phyloP scores from a whole-genome alignment of 2,113 vertebrate genomes.

The Mastomys coucha region DNA sequence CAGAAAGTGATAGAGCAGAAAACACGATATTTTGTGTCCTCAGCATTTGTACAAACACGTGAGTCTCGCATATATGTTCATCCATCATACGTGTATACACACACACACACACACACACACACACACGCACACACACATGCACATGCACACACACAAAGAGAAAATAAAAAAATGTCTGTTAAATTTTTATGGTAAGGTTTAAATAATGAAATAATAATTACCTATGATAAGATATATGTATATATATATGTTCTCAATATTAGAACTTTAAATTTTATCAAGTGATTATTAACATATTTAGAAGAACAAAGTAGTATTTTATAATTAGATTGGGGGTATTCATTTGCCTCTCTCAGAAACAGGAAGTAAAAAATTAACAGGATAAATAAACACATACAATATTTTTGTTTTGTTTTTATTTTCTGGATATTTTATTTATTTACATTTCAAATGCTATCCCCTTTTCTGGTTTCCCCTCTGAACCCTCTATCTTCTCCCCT shows the following conservation, averaged over 20 bases:
- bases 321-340: background rate
- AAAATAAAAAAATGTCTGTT: background rate
- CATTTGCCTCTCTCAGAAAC: conserved; percentile 18
- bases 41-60: background rate
- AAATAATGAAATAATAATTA: background rate
- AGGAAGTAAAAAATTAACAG: background rate
- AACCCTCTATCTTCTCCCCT: no score
- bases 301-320: background rate
- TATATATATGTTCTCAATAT: background rate
- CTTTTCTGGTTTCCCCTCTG: no score
- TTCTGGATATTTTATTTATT: no score
- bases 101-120: background rate
- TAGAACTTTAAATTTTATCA: background rate
- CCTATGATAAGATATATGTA: background rate
- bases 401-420: background rate
- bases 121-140: no score
- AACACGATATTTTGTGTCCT: background rate
- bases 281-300: background rate
- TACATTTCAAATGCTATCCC: no score
- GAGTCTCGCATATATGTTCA: background rate
- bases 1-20: background rate
- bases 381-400: background rate
- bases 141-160: background rate
- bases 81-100: no score
- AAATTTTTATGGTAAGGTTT: background rate